phyloP scores from a whole-genome alignment of 1,140 invertebrate species.

The Sminthurinus signatus region DNA sequence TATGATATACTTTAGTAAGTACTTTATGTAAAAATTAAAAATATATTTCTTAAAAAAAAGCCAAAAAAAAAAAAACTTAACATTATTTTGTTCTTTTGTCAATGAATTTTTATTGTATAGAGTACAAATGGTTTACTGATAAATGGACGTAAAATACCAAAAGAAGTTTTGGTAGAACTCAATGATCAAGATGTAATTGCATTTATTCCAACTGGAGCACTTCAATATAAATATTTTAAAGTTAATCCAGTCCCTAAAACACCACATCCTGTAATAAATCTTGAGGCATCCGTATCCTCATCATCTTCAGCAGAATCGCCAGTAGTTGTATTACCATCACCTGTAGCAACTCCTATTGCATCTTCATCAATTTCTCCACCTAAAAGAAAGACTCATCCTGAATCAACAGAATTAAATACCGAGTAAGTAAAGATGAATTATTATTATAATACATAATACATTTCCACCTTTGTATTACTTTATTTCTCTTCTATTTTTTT shows the following conservation, averaged over 20 bases:
- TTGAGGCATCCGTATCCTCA: not conserved
- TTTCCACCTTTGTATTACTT: no score
- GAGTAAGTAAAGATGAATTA: not conserved
- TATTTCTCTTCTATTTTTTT: no score
- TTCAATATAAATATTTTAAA: slow-evolving; percentile 22
- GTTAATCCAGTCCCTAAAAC: not conserved
- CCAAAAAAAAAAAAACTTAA: not conserved
- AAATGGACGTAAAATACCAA: slow-evolving; percentile 16
- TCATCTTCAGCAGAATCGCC: not conserved
- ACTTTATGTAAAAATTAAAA: not conserved
- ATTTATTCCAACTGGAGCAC: slow-evolving; percentile 31
- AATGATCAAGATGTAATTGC: slow-evolving; percentile 19
- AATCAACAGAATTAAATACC: not conserved
- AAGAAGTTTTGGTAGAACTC: slow-evolving; percentile 8
- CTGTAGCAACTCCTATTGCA: not conserved
- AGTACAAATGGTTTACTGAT: slow-evolving; percentile 35
- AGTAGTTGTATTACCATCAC: not conserved
- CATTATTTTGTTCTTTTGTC: not conserved
- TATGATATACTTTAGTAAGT: no score
- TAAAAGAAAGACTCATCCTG: slow-evolving; percentile 1
- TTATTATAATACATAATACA: no score
- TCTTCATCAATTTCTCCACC: not conserved
- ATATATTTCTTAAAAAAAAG: not conserved
- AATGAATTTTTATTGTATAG: slow-evolving; percentile 15
- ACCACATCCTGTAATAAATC: not conserved